Conservation (phyloP, 2,113 vertebrate species). For the Gymnocephalus cernua region DNA sequence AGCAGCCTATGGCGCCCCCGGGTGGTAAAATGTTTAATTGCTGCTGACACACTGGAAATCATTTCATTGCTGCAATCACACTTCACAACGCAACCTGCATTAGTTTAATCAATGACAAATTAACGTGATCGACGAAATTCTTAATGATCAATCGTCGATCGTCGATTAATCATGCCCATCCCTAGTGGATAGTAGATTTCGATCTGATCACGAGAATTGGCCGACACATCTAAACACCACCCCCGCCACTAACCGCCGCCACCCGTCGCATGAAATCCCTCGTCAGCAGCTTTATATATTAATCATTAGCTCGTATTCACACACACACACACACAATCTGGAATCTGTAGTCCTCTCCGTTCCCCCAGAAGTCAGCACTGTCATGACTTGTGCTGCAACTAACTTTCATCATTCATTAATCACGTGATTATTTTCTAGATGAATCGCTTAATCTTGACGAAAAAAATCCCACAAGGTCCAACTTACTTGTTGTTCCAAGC, state of each 20-base stretch:
- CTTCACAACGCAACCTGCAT: no score
- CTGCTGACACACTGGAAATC: no score
- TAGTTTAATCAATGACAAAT: no score
- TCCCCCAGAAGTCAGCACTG: background rate
- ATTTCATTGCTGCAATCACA: no score
- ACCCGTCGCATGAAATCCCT: constrained; percentile 6
- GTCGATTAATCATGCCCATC: no score
- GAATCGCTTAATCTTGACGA: background rate
- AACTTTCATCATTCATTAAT: background rate
- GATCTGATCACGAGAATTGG: constrained; percentile 19
- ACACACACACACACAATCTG: background rate
- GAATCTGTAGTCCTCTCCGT: background rate
- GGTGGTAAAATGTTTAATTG: no score
- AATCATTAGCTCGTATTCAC: background rate
- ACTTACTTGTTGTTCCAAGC: background rate
- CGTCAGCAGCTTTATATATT: constrained; percentile 26
- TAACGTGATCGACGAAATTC: no score
- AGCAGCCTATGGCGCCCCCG: no score
- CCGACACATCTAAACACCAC: background rate
- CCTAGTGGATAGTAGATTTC: background rate
- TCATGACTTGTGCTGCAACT: no score
- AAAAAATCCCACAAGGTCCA: background rate
- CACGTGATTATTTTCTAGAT: background rate
- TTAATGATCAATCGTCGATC: no score
- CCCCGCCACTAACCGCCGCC: background rate